Evolutionary conservation across 2,888 invertebrate species (phyloP), one percentile per base, ranked within the genome.

Genomic region (Thera britannica): DNA sequence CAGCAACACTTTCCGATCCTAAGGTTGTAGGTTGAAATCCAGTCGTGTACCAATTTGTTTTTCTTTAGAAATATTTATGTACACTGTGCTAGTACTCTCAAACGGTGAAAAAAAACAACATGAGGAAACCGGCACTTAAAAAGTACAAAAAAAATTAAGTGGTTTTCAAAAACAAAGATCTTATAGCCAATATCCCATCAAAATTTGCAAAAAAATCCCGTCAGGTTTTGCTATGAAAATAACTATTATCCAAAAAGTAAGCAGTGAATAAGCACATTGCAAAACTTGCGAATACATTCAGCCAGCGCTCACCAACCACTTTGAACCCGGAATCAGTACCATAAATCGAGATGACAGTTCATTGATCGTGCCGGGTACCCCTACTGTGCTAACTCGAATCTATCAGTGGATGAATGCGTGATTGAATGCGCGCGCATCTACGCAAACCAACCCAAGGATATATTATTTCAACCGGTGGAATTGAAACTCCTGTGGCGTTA

Each of bases 261-360:
- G 65, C 23, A 38, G 11, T 11, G 44, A 52, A 9, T 52, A 48
- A 65, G 36, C 52, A 4, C 56, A 48, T 49, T 56, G 57, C 59
- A 48, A 62, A 4, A 49, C 48, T 49, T 56, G 57, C 59, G 41
- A 62, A 67, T 62, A 62, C 62, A 55, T 61, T 62, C 62, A 9
- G 60, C 56, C 34, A 51, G 56, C 59, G 58, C 58, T 35, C 62
- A 51, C 62, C 38, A 67, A 70, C 72, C 70, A 65, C 70, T 72
- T 63, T 68, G 52, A 57, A 36, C 55, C 70, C 70, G 70, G 70
- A 72, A 72, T 65, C 44, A 58, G n/a, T 57, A 62, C 70, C 38
- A 72, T 72, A 70, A 70, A 72, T 72, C 66, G 58, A 41, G 63
- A 70, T 66, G 70, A 67, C 64, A 70, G 64, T 65, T 70, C 70